Percentiles rank a stretch among this genome's conserved stretches.
Evolutionary conservation across 2,113 vertebrate genomes (phyloP).

Genomic region (rat (Rattus norvegicus)): DNA sequence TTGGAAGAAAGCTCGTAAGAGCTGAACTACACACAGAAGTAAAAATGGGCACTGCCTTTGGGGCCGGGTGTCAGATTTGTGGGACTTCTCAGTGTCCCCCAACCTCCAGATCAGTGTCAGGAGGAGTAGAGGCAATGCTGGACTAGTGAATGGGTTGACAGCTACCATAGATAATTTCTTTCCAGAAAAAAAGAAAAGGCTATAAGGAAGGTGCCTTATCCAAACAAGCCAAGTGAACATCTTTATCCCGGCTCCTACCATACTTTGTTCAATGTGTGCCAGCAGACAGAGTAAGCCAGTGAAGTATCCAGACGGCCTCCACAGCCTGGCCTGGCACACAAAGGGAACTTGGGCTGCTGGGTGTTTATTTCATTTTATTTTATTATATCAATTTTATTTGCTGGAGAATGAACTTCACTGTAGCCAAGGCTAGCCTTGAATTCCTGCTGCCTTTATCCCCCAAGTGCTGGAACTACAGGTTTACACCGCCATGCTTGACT

Average conservation of each 20-base stretch:
- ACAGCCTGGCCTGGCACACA: neutral
- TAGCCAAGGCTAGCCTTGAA: neutral
- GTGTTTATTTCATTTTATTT: neutral
- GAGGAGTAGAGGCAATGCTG: neutral
- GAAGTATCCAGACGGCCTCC: neutral
- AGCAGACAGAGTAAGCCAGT: neutral
- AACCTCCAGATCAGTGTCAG: neutral
- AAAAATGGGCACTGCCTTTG: neutral
- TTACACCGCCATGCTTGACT: no score
- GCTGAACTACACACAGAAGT: neutral
- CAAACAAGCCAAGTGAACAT: neutral
- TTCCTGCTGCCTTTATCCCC: no score
- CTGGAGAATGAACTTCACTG: neutral
- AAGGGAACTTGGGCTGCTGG: no score
- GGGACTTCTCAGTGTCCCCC: neutral
- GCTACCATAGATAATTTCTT: neutral
- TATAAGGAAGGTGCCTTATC: neutral
- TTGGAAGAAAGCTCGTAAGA: neutral
- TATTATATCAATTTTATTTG: neutral
- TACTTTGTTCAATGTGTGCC: neutral
- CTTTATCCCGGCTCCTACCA: neutral
- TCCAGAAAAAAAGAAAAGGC: slow-evolving; percentile 40
- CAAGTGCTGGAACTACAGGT: neutral
- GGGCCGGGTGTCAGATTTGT: neutral
- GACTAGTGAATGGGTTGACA: neutral